Conservation (phyloP, 2,797 vertebrate species). For the Tolypeutes matacus region DNA sequence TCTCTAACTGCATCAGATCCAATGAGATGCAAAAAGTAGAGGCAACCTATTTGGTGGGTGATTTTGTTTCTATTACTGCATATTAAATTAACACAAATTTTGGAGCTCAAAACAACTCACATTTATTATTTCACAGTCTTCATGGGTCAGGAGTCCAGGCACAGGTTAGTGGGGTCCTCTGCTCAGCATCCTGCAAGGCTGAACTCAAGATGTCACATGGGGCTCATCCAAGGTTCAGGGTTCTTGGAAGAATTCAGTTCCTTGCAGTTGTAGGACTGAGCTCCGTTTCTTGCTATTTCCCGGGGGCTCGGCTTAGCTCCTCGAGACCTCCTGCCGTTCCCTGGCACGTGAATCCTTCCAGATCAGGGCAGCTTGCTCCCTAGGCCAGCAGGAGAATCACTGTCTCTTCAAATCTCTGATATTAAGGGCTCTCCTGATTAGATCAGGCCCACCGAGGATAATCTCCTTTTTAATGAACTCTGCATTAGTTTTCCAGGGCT, state of each 20-base stretch:
- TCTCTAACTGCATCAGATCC: not conserved
- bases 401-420: not conserved
- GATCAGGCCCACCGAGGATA: not conserved
- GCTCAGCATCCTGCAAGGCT: not conserved
- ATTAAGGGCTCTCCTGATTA: not conserved
- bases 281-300: not conserved
- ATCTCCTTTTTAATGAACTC: no score
- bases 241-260: not conserved
- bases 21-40: not conserved
- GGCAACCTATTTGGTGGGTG: not conserved
- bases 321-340: not conserved
- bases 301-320: not conserved
- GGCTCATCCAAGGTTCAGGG: not conserved
- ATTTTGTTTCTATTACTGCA: not conserved
- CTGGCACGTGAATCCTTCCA: not conserved
- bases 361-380: not conserved
- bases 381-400: not conserved
- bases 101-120: not conserved
- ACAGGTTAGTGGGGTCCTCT: not conserved
- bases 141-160: not conserved
- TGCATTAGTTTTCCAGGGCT: no score
- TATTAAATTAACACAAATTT: not conserved
- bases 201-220: not conserved
- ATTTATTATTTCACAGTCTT: not conserved
- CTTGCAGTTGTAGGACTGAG: not conserved